Conservation (phyloP, 2,888 invertebrate genomes). For the Sinohyriopsis cumingii region DNA sequence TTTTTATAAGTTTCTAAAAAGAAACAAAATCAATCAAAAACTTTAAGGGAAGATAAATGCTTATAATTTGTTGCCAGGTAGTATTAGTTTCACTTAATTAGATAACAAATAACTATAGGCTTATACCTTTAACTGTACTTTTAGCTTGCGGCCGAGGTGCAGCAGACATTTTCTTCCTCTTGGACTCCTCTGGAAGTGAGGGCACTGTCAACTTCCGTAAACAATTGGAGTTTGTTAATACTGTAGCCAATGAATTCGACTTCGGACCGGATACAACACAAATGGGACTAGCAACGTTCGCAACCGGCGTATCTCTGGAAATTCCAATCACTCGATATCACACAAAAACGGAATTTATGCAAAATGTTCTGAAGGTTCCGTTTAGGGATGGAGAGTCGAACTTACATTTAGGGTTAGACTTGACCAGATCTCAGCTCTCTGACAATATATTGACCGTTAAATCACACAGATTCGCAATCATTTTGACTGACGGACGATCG, state of each 20-base stretch:
- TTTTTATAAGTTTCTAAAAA: too few species aligned
- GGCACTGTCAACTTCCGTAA: conserved; percentile 40
- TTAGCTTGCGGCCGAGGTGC: conserved; percentile 19
- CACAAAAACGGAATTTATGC: conserved; percentile 4
- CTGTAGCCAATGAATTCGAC: conserved; percentile 43
- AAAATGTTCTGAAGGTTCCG: conserved; percentile 11
- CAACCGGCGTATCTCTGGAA: conserved; percentile 14
- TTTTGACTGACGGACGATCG: too few species aligned
- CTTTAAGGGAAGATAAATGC: too few species aligned
- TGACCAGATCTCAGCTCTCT: too few species aligned
- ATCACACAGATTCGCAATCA: too few species aligned
- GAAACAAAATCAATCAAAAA: too few species aligned
- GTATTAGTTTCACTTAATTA: too few species aligned
- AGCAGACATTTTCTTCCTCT: conserved; percentile 45
- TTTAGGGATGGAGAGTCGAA: conserved; percentile 7
- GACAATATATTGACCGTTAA: too few species aligned
- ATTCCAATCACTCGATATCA: conserved; percentile 5
- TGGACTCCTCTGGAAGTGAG: conserved; percentile 49
- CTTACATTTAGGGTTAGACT: conserved; percentile 7
- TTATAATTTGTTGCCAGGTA: too few species aligned
- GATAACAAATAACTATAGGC: too few species aligned
- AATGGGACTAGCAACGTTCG: conserved; percentile 41
- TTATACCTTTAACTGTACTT: neutral
- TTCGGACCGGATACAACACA: conserved; percentile 33
- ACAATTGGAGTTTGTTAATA: conserved; percentile 45